These are phyloP conservation scores for Charadrius vociferus DNA, from an alignment of 2,113 vertebrate species.

Conservation along the genomic window DNA sequence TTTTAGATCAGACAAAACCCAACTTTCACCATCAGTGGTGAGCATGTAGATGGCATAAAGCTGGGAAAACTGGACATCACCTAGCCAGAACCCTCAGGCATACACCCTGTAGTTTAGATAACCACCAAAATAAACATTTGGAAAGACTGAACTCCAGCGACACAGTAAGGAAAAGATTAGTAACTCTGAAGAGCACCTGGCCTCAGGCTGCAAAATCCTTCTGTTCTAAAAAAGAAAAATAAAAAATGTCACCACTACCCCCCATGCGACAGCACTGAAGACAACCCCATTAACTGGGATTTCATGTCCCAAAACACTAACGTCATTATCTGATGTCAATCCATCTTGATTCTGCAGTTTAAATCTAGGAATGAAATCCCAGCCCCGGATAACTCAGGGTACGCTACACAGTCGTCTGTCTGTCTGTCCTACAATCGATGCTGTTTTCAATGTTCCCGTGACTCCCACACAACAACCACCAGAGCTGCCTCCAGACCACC, in stretches of 20 bases:
- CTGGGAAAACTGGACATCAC: neutral
- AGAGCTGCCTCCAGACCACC: neutral
- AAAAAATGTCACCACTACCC: neutral
- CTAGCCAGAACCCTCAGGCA: neutral
- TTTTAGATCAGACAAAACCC: neutral
- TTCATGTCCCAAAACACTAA: neutral
- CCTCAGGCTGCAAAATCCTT: neutral
- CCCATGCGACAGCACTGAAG: fast-evolving
- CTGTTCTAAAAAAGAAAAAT: no score
- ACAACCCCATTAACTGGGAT: neutral
- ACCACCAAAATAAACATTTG: neutral
- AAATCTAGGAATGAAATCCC: neutral
- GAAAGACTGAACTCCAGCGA: neutral
- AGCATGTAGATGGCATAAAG: fast-evolving
- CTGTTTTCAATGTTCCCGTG: fast-evolving
- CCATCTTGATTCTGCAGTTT: neutral
- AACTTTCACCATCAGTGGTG: fast-evolving
- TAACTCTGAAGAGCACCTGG: neutral
- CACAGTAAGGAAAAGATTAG: neutral
- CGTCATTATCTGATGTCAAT: fast-evolving
- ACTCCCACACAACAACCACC: fast-evolving
- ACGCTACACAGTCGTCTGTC: neutral
- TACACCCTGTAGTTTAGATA: fast-evolving
- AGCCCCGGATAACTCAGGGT: neutral
- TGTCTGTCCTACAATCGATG: fast-evolving